phyloP scores from a whole-genome alignment of 30 jellyfish, hydroid and myxozoan genomes.

The Hydractinia echinata region DNA sequence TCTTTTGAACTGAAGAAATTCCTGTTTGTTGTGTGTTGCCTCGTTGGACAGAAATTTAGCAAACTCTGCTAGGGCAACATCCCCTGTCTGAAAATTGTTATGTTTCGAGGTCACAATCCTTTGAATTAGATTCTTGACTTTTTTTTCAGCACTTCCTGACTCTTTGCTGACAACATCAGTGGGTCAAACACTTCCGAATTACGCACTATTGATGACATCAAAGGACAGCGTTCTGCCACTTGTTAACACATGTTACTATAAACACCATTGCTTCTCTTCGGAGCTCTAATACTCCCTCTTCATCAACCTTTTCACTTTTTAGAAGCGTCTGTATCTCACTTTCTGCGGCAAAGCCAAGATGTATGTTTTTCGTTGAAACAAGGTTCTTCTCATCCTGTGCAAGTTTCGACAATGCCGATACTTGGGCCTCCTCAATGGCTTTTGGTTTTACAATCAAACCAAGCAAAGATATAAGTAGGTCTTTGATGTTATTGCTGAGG shows the following conservation, averaged over 20 bases:
- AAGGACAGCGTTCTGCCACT: neutral
- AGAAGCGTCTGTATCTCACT: neutral
- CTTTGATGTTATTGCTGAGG: constrained; percentile 17
- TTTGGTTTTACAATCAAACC: constrained; percentile 7
- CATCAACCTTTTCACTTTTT: neutral
- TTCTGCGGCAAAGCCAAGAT: constrained; percentile 16
- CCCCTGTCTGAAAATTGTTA: neutral
- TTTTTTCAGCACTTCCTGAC: neutral
- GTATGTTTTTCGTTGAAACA: constrained; percentile 11
- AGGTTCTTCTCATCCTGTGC: constrained; percentile 17
- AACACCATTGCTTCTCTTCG: neutral
- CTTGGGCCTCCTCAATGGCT: constrained; percentile 26
- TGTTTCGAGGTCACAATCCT: neutral
- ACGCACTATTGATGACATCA: constrained; percentile 14
- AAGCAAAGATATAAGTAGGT: constrained; percentile 8
- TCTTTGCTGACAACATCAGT: neutral
- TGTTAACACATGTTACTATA: neutral
- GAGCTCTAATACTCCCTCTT: neutral
- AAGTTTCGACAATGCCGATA: constrained; percentile 19
- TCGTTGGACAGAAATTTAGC: neutral
- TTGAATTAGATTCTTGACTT: neutral
- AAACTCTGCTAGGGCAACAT: neutral
- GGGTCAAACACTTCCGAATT: neutral
- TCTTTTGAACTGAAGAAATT: too few relatives aligned
- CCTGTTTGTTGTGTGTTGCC: neutral